Evolutionary conservation across 2,113 vertebrate genomes (phyloP).

Genomic region (Uropsilus gracilis): DNA sequence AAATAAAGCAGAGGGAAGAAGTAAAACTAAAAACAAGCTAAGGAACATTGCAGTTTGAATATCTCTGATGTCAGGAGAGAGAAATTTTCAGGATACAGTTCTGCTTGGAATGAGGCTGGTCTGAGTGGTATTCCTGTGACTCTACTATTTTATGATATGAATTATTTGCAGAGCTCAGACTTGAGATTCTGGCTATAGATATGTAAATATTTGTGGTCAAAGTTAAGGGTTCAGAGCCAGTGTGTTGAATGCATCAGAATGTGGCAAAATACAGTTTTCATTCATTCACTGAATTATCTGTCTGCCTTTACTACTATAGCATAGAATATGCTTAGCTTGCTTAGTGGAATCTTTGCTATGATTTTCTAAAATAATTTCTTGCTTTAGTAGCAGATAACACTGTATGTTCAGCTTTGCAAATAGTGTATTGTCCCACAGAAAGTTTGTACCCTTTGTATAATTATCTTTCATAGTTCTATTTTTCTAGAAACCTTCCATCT

Average conservation of each 20-base stretch:
- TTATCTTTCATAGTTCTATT: constrained; percentile 15
- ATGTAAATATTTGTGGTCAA: background rate
- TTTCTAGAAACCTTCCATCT: background rate
- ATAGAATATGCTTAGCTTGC: constrained; percentile 13
- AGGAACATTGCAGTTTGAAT: background rate
- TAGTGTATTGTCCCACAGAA: background rate
- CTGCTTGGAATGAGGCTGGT: background rate
- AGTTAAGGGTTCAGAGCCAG: background rate
- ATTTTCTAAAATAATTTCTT: background rate
- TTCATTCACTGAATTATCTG: constrained; percentile 22
- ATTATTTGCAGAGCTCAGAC: constrained; percentile 28
- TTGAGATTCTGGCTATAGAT: background rate
- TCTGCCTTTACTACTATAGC: constrained; percentile 8
- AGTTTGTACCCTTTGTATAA: background rate
- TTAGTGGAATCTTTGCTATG: constrained; percentile 25
- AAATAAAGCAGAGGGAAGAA: constrained; percentile 16
- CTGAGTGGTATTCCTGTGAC: background rate
- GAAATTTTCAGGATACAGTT: background rate
- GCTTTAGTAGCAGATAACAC: background rate
- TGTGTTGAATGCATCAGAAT: background rate
- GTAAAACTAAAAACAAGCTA: constrained; percentile 34
- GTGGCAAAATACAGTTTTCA: constrained; percentile 4
- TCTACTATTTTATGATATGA: background rate
- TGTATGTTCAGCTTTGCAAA: background rate
- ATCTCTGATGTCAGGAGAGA: background rate